Conservation (phyloP, 1,140 invertebrate genomes). For the Drosophila kurseongensis region DNA sequence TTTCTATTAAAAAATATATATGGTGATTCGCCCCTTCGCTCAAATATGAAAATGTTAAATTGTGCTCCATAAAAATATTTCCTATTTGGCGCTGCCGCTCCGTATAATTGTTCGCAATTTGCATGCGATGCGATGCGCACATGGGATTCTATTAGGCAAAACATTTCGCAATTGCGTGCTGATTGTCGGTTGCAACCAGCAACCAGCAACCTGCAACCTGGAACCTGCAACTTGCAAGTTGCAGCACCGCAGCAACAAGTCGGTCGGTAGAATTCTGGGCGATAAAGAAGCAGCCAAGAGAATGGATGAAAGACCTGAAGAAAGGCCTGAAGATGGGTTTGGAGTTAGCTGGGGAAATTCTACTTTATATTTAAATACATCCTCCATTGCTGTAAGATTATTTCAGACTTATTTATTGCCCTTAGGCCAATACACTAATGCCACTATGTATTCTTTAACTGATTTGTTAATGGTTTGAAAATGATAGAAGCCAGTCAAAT, state of each 20-base stretch:
- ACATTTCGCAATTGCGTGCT: conserved; percentile 81
- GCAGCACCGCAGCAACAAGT: not conserved
- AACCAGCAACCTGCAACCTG: conserved; percentile 12
- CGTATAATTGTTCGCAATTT: conserved; percentile 64
- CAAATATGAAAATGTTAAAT: conserved; percentile 40
- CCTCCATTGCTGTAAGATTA: too few species aligned
- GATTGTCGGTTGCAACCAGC: conserved; percentile 61
- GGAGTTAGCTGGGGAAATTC: not conserved
- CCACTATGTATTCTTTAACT: too few species aligned
- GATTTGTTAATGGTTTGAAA: too few species aligned
- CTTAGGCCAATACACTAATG: not conserved
- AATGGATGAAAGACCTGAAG: not conserved
- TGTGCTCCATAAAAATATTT: conserved; percentile 46
- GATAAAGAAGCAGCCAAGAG: not conserved
- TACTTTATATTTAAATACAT: too few species aligned
- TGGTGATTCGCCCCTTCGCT: conserved; percentile 17
- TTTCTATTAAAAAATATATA: conserved; percentile 72
- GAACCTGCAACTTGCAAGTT: not conserved
- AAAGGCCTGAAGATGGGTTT: not conserved
- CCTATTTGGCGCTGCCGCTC: conserved; percentile 5
- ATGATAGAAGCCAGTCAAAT: too few species aligned
- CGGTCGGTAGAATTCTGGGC: conserved; percentile 1
- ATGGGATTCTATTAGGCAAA: conserved; percentile 77
- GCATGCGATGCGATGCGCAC: conserved; percentile 64
- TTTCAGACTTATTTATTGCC: not conserved